Evolutionary conservation across 1,140 invertebrate species (phyloP).

Genomic region (Lucilia cuprina): DNA sequence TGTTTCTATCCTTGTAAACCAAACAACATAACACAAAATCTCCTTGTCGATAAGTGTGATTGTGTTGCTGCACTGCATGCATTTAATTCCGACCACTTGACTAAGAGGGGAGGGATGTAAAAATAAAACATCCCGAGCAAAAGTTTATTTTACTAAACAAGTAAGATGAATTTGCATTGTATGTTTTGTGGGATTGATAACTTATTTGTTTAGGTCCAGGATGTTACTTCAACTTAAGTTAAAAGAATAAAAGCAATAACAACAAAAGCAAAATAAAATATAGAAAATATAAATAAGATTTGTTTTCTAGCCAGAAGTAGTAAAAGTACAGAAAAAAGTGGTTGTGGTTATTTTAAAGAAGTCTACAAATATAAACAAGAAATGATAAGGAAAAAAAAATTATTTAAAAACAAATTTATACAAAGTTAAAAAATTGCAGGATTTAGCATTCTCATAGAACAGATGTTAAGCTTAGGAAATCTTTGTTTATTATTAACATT

Average conservation of each 20-base stretch:
- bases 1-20: not conserved
- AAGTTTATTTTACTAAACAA: constrained; percentile 18
- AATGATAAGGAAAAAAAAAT: not conserved
- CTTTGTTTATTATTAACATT: no score
- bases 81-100: not conserved
- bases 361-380: not conserved
- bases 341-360: not conserved
- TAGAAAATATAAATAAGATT: not conserved
- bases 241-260: not conserved
- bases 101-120: not conserved
- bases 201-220: constrained; percentile 14
- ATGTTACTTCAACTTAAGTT: not conserved
- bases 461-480: no score
- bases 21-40: not conserved
- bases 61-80: not conserved
- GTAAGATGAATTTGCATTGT: constrained; percentile 14
- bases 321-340: not conserved
- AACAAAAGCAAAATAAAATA: not conserved
- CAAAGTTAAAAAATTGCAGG: no score
- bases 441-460: no score
- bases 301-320: not conserved
- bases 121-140: not conserved
- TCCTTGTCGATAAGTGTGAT: not conserved
- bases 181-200: constrained; percentile 11
- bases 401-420: no score